Conservation (phyloP, 2,797 vertebrate genomes). For the Takifugu rubripes region DNA sequence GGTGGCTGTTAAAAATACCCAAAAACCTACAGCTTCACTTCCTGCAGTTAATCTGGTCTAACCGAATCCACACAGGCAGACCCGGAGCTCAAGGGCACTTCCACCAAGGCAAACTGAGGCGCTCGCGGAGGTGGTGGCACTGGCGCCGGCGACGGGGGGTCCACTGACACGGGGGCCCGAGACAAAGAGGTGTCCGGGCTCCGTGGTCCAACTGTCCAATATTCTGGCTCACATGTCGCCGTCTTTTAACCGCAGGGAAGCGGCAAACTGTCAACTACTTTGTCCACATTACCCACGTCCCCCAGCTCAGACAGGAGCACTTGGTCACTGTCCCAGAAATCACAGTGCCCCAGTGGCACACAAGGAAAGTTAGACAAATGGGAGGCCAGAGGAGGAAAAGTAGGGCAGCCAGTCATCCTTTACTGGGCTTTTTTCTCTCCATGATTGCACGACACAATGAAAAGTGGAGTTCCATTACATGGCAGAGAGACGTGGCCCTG, state of each 20-base stretch:
- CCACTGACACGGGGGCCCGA: constrained; percentile 45
- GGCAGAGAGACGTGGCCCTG: constrained; percentile 24
- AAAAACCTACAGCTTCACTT: constrained; percentile 56
- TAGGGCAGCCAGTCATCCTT: constrained; percentile 78
- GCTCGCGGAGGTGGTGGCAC: not conserved
- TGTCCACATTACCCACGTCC: constrained; percentile 80
- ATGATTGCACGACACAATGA: constrained; percentile 47
- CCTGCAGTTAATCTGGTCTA: constrained; percentile 39
- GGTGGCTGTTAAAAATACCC: constrained; percentile 38
- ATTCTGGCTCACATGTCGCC: constrained; percentile 60
- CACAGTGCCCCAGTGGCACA: constrained; percentile 72
- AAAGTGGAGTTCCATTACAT: constrained; percentile 51
- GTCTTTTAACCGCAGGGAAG: constrained; percentile 70
- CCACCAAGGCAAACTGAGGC: constrained; percentile 17
- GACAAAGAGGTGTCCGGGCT: constrained; percentile 57
- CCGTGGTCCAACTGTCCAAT: constrained; percentile 67
- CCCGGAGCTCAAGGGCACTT: constrained; percentile 22
- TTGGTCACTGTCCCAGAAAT: constrained; percentile 82
- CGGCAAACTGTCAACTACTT: constrained; percentile 74
- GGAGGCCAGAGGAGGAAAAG: constrained; percentile 73
- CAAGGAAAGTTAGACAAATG: constrained; percentile 79
- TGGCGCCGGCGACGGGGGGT: constrained; percentile 39
- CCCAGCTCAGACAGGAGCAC: constrained; percentile 77
- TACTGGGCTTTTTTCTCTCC: constrained; percentile 55
- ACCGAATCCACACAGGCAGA: constrained; percentile 37